phyloP scores from a whole-genome alignment of 2,113 vertebrate species.

The Gasterosteus nipponicus region DNA sequence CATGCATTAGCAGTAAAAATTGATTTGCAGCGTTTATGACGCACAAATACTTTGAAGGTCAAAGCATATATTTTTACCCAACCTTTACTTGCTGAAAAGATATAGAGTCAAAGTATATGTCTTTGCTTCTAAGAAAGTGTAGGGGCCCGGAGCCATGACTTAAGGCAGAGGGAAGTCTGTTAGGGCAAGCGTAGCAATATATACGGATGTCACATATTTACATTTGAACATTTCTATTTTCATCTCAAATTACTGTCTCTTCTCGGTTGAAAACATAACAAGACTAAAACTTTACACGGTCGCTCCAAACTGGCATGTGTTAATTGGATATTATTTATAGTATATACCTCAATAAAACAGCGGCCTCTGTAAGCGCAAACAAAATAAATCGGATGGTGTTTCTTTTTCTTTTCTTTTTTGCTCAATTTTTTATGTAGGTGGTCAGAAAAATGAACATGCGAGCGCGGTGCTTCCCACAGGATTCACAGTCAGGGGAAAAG shows the following conservation, averaged over 20 bases:
- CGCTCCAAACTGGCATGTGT: not conserved
- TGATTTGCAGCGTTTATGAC: not conserved
- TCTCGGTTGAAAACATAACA: not conserved
- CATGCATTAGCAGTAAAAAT: not conserved
- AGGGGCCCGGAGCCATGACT: not conserved
- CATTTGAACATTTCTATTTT: not conserved
- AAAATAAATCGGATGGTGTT: constrained; percentile 39
- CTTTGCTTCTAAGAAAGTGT: not conserved
- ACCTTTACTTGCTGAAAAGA: not conserved
- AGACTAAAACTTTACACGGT: too few relatives aligned
- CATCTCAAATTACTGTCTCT: not conserved
- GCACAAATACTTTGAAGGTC: not conserved
- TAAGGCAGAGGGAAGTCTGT: too few relatives aligned
- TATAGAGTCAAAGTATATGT: not conserved
- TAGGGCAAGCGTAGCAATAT: not conserved
- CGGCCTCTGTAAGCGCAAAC: constrained; percentile 42
- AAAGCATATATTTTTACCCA: not conserved
- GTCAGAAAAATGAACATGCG: constrained; percentile 37
- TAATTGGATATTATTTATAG: not conserved
- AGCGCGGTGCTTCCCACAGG: not conserved
- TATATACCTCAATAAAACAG: not conserved
- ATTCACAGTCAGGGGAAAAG: constrained; percentile 29
- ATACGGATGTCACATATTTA: not conserved
- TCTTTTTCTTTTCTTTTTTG: constrained; percentile 2
- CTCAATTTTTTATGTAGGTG: constrained; percentile 33